Conservation (phyloP, 1,140 invertebrate genomes). For the Listronotus oregonensis region DNA sequence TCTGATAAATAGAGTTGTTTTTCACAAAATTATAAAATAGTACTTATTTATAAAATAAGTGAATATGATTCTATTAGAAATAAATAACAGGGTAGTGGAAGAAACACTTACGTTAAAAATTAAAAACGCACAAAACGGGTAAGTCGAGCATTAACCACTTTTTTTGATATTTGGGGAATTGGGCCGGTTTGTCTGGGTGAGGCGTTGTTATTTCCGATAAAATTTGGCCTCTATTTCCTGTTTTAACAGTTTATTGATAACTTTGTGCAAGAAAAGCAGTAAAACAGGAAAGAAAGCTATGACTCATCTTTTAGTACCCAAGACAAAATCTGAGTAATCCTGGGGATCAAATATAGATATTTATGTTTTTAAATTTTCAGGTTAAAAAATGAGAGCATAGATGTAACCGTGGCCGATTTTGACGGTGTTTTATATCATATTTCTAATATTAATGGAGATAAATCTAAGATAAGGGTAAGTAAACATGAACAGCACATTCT, state of each 20-base stretch:
- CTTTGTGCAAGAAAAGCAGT: slow-evolving; percentile 1
- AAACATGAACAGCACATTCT: slow-evolving; percentile 9
- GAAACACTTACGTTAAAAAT: slow-evolving; percentile 94
- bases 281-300: slow-evolving; percentile 7
- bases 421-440: slow-evolving; percentile 98
- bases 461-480: slow-evolving; percentile 91
- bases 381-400: slow-evolving; percentile 92
- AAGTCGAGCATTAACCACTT: slow-evolving; percentile 59
- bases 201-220: slow-evolving; percentile 33
- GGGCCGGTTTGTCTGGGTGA: slow-evolving; percentile 39
- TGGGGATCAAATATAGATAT: neutral
- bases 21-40: slow-evolving; percentile 35
- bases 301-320: slow-evolving; percentile 22
- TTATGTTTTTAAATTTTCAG: slow-evolving; percentile 63
- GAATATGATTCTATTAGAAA: slow-evolving; percentile 97
- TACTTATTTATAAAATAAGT: slow-evolving; percentile 34
- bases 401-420: slow-evolving; percentile 95
- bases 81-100: slow-evolving; percentile 97
- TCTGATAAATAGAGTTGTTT: slow-evolving; percentile 32
- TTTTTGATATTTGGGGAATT: slow-evolving; percentile 7
- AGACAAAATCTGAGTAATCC: too few relatives aligned
- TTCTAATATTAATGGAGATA: slow-evolving; percentile 95
- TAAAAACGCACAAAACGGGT: slow-evolving; percentile 93
- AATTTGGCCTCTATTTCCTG: slow-evolving; percentile 28
- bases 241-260: slow-evolving; percentile 20